Percentiles rank a stretch among this genome's conserved stretches.
Evolutionary conservation across 2,888 invertebrate genomes (phyloP).

Genomic region (Pseudanteris insignis): DNA sequence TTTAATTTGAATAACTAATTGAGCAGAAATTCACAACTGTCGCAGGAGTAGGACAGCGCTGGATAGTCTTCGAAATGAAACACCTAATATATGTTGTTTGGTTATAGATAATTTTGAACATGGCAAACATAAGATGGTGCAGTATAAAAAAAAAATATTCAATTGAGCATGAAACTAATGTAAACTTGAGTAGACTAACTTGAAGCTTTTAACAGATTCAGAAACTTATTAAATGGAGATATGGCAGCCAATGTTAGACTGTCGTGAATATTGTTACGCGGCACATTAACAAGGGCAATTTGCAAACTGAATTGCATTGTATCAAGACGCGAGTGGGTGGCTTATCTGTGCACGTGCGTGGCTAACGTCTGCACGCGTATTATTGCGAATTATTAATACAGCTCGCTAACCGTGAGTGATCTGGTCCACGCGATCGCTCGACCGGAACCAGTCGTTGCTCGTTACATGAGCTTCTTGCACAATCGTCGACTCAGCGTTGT

Average conservation of each 20-base stretch:
- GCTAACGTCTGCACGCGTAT: constrained; percentile 8
- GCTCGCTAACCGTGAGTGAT: constrained; percentile 31
- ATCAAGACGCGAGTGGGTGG: constrained; percentile 16
- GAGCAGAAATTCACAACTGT: no score
- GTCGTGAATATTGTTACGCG: constrained; percentile 10
- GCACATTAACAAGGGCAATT: constrained; percentile 20
- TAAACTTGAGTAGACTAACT: no score
- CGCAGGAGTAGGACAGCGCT: no score
- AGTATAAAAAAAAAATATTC: no score
- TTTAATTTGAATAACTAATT: no score
- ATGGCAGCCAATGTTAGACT: background rate
- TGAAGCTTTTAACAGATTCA: no score
- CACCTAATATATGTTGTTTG: no score
- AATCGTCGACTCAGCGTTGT: constrained; percentile 11
- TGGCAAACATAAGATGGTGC: no score
- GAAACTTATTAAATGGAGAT: constrained; percentile 1
- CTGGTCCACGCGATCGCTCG: constrained; percentile 34
- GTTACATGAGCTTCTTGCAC: constrained; percentile 32
- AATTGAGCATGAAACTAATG: no score
- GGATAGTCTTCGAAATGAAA: no score
- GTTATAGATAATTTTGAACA: no score
- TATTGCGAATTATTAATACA: constrained; percentile 31
- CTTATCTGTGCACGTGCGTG: constrained; percentile 20
- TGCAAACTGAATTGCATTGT: constrained; percentile 34
- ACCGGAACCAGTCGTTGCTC: constrained; percentile 26